These are phyloP conservation scores for Probaryconus sp. DNA, from an alignment of 1,140 invertebrate species.

Conservation along the genomic window DNA sequence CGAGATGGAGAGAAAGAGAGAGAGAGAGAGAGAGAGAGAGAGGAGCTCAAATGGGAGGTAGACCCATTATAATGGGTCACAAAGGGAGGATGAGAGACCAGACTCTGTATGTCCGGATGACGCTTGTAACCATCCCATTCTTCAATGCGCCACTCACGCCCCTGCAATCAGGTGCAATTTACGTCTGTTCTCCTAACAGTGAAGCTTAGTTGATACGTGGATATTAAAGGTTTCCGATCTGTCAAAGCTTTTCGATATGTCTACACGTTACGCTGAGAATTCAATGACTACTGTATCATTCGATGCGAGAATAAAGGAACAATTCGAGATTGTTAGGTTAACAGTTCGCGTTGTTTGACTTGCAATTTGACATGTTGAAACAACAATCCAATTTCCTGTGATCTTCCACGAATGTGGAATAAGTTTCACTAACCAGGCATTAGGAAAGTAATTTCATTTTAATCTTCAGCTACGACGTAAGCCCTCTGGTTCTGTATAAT, in stretches of 20 bases:
- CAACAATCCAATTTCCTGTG: no score
- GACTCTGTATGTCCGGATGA: conserved; percentile 60
- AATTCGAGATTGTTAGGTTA: no score
- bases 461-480: no score
- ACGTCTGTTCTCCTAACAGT: conserved; percentile 61
- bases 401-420: no score
- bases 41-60: background rate
- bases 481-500: no score
- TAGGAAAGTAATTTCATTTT: no score
- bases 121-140: conserved; percentile 67
- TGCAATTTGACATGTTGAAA: no score
- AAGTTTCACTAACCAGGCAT: no score
- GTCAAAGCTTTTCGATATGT: conserved; percentile 60
- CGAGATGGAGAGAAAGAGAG: no score
- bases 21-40: no score
- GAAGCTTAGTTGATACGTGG: conserved; percentile 54
- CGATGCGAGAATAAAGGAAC: no score
- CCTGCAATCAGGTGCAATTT: conserved; percentile 68
- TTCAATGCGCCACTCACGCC: conserved; percentile 59
- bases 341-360: no score
- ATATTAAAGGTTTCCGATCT: conserved; percentile 60
- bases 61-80: conserved; percentile 50
- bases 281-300: conserved; percentile 3
- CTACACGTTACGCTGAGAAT: conserved; percentile 20
- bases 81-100: conserved; percentile 37